phyloP scores from a whole-genome alignment of 2,797 vertebrate genomes.

The Bryconaethiops microstoma region DNA sequence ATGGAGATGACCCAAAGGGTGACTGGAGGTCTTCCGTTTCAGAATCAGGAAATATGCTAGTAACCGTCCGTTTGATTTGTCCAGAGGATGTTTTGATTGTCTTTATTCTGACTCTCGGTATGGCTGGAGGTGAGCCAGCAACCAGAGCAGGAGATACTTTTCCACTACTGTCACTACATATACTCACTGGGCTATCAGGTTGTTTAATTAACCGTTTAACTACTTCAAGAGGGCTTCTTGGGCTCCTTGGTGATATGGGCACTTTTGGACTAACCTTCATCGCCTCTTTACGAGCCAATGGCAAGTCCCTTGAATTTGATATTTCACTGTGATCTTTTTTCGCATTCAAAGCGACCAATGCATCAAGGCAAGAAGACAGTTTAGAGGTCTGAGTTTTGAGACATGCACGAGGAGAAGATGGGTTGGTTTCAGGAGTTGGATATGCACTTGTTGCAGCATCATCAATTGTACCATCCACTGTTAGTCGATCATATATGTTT shows the following conservation, averaged over 20 bases:
- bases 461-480: slow-evolving; percentile 69
- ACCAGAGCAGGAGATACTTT: slow-evolving; percentile 88
- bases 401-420: slow-evolving; percentile 72
- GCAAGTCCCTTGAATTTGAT: slow-evolving; percentile 74
- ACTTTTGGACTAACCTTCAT: slow-evolving; percentile 86
- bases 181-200: slow-evolving; percentile 90
- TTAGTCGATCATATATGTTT: slow-evolving; percentile 67
- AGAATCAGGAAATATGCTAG: slow-evolving; percentile 89
- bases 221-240: slow-evolving; percentile 88
- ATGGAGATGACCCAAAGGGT: slow-evolving; percentile 84
- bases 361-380: slow-evolving; percentile 91
- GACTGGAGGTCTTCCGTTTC: slow-evolving; percentile 88
- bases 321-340: slow-evolving; percentile 83
- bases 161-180: slow-evolving; percentile 91
- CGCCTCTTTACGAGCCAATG: slow-evolving; percentile 74
- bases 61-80: slow-evolving; percentile 93
- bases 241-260: slow-evolving; percentile 91
- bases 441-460: slow-evolving; percentile 71
- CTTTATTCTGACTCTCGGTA: slow-evolving; percentile 96
- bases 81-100: slow-evolving; percentile 96
- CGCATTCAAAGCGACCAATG: slow-evolving; percentile 88
- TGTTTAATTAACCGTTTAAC: slow-evolving; percentile 85
- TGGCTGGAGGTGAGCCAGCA: slow-evolving; percentile 88
- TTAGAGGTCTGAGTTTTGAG: slow-evolving; percentile 85
- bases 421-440: slow-evolving; percentile 61